phyloP scores from a whole-genome alignment of 2,797 vertebrate species.

The Trematomus bernacchii region DNA sequence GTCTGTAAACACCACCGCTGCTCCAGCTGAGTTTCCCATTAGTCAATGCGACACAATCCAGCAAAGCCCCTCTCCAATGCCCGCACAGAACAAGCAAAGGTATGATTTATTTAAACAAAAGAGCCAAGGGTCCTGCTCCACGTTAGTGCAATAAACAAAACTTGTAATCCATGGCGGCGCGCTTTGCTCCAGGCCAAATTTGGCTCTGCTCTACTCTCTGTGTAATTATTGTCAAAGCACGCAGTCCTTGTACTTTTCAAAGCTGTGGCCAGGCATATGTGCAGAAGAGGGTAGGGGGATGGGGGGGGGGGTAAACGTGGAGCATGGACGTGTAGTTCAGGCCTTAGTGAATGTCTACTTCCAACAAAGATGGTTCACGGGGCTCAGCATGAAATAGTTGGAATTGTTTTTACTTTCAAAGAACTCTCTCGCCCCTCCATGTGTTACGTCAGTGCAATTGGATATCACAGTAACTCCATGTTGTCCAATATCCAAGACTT shows the following conservation, averaged over 20 bases:
- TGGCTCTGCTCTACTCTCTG: slow-evolving; percentile 47
- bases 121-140: slow-evolving; percentile 45
- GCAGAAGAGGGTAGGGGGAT: slow-evolving; percentile 2
- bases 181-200: slow-evolving; percentile 66
- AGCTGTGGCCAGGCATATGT: slow-evolving; percentile 13
- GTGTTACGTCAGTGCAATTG: slow-evolving; percentile 37
- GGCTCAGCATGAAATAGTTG: slow-evolving; percentile 54
- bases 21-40: slow-evolving; percentile 69
- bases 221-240: slow-evolving; percentile 34
- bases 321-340: slow-evolving; percentile 5
- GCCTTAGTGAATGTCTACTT: background rate
- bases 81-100: slow-evolving; percentile 58
- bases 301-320: background rate
- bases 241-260: slow-evolving; percentile 41
- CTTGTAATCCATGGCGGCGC: slow-evolving; percentile 3
- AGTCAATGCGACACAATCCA: slow-evolving; percentile 58
- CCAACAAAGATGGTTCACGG: slow-evolving; percentile 32
- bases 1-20: slow-evolving; percentile 70
- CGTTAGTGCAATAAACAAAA: slow-evolving; percentile 59
- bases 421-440: slow-evolving; percentile 32
- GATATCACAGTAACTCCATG: slow-evolving; percentile 34
- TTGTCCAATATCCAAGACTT: slow-evolving; percentile 12
- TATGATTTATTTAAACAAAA: slow-evolving; percentile 67
- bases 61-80: slow-evolving; percentile 41
- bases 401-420: slow-evolving; percentile 23